phyloP scores from a whole-genome alignment of 1,140 invertebrate genomes.

The Halyomorpha halys region DNA sequence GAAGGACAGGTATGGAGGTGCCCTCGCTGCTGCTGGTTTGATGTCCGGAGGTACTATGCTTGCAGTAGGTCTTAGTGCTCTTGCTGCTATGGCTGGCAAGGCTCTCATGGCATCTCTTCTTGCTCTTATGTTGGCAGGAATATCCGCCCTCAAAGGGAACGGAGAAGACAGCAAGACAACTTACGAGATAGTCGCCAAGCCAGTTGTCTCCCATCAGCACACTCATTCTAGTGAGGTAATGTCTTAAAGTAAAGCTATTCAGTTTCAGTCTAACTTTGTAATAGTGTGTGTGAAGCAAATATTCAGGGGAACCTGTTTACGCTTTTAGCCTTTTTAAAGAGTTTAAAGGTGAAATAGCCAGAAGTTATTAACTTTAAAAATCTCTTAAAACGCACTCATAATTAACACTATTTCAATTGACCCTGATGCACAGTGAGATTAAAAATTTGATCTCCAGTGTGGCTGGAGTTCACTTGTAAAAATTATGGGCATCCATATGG shows the following conservation, averaged over 20 bases:
- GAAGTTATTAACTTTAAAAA: no score
- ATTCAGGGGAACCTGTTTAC: no score
- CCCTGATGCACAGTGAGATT: no score
- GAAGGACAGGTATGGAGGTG: slow-evolving; percentile 36
- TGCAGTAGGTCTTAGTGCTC: slow-evolving; percentile 59
- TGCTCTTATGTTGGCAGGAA: slow-evolving; percentile 62
- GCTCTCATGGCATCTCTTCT: slow-evolving; percentile 71
- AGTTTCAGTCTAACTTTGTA: no score
- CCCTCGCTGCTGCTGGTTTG: slow-evolving; percentile 39
- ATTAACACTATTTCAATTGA: no score
- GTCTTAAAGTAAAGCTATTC: background rate
- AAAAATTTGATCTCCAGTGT: no score
- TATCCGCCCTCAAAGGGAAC: slow-evolving; percentile 60
- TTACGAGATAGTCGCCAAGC: slow-evolving; percentile 73
- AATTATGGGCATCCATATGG: no score
- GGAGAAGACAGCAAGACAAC: slow-evolving; percentile 53
- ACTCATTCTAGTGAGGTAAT: slow-evolving; percentile 58
- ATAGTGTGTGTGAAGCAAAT: no score
- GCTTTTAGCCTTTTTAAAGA: no score
- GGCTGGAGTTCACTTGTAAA: no score
- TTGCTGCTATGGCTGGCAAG: slow-evolving; percentile 70
- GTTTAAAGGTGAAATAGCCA: no score
- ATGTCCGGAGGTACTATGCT: slow-evolving; percentile 54
- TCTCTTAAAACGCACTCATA: no score
- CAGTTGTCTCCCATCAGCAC: slow-evolving; percentile 58